These are phyloP conservation scores for Cynopterus sphinx DNA, from an alignment of 2,797 vertebrate species.

Conservation along the genomic window DNA sequence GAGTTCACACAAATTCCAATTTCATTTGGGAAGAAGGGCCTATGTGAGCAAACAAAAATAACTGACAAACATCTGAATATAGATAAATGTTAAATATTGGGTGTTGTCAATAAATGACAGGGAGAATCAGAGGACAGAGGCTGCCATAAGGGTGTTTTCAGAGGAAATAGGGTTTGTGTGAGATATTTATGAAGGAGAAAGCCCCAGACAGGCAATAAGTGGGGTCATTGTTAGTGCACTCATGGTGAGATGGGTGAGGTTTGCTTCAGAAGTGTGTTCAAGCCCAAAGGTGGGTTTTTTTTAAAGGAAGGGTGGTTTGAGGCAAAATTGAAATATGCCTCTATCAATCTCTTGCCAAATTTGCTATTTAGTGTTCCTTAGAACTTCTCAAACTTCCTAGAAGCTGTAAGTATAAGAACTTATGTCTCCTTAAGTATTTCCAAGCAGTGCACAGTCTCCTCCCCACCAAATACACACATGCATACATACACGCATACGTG, in stretches of 20 bases:
- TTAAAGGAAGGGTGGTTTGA: background rate
- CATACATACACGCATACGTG: too few relatives aligned
- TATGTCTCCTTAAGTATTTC: background rate
- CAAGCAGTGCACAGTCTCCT: background rate
- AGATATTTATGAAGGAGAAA: background rate
- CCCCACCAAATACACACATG: background rate
- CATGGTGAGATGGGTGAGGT: background rate
- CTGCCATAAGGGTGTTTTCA: background rate
- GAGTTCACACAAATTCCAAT: background rate
- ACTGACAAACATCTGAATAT: background rate
- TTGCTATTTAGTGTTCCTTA: background rate
- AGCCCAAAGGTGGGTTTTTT: background rate
- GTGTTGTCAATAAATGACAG: background rate
- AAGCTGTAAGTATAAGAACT: background rate
- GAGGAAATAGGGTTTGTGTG: background rate
- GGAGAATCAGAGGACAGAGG: background rate
- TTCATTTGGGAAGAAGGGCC: background rate
- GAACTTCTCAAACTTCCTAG: background rate
- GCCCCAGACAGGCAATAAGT: background rate
- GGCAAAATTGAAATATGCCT: background rate
- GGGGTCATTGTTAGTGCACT: background rate
- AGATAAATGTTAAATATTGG: background rate
- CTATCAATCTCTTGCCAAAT: background rate
- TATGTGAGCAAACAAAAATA: background rate
- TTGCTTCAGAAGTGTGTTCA: conserved; percentile 11